These are phyloP conservation scores for Crenichthys baileyi DNA, from an alignment of 2,797 vertebrate genomes.

Conservation along the genomic window DNA sequence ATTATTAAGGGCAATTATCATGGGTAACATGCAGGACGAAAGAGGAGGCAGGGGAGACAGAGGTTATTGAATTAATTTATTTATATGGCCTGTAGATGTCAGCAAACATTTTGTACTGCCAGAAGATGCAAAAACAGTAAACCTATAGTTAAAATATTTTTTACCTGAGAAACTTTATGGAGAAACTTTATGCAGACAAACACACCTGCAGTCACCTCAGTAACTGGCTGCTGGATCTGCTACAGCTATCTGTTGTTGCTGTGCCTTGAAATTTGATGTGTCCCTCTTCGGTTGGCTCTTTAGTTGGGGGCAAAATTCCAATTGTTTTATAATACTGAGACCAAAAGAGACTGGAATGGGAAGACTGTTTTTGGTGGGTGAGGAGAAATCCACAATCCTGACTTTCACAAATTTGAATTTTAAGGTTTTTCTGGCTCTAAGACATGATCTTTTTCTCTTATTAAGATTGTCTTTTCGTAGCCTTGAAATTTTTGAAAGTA, in stretches of 20 bases:
- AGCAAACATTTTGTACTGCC: background rate
- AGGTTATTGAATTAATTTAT: background rate
- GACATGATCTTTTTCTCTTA: background rate
- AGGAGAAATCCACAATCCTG: background rate
- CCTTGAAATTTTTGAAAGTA: background rate
- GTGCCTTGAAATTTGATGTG: background rate
- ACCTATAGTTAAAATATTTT: background rate
- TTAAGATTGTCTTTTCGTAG: background rate
- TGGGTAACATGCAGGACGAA: background rate
- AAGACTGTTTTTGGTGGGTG: background rate
- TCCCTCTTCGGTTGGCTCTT: background rate
- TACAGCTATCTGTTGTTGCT: background rate
- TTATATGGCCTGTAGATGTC: background rate
- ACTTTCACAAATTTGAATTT: background rate
- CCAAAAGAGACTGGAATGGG: background rate
- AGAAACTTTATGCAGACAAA: background rate
- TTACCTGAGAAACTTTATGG: background rate
- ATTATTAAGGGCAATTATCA: background rate
- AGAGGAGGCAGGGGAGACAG: background rate
- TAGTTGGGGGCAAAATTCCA: background rate
- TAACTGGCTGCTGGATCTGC: background rate
- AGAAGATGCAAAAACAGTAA: background rate
- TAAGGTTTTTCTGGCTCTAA: background rate
- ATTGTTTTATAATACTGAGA: background rate
- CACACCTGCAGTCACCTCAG: background rate